phyloP scores from a whole-genome alignment of 1,140 invertebrate genomes.

The Drosophila teissieri region DNA sequence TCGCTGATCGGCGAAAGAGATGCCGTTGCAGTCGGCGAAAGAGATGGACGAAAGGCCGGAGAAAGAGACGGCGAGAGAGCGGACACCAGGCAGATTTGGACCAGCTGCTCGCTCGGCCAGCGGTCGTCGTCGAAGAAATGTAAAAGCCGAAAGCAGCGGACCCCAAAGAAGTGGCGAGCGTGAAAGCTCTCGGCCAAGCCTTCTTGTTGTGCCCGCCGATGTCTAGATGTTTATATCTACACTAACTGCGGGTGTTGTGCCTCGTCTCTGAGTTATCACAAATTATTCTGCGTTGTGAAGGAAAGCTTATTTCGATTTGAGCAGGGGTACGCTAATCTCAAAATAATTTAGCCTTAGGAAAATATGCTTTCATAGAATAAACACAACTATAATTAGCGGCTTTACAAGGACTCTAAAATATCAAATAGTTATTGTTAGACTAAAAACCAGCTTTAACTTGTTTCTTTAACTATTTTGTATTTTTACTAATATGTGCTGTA shows the following conservation, averaged over 20 bases:
- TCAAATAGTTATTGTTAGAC: no score
- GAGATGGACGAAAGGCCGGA: slow-evolving; percentile 4
- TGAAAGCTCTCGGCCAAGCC: slow-evolving; percentile 38
- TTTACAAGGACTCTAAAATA: no score
- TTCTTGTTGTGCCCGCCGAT: slow-evolving; percentile 9
- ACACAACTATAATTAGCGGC: no score
- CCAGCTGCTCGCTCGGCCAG: slow-evolving; percentile 49
- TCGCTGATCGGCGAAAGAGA: slow-evolving; percentile 23
- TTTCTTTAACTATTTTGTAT: no score
- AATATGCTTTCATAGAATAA: no score
- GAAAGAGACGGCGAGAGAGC: slow-evolving; percentile 19
- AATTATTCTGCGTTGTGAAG: no score
- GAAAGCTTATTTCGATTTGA: not conserved
- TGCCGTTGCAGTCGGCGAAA: slow-evolving; percentile 19
- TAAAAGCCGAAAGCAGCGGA: slow-evolving; percentile 57
- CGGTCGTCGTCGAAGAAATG: slow-evolving; percentile 76
- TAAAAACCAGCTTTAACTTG: no score
- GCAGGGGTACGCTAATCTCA: no score
- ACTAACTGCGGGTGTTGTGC: no score
- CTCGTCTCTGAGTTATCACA: no score
- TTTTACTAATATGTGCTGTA: no score
- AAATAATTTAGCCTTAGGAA: no score
- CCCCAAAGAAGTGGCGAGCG: slow-evolving; percentile 49
- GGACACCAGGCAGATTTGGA: slow-evolving; percentile 5
- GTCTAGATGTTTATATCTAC: not conserved